These are phyloP conservation scores for Drosophila lacicola DNA, from an alignment of 2,888 invertebrate species.

Conservation along the genomic window DNA sequence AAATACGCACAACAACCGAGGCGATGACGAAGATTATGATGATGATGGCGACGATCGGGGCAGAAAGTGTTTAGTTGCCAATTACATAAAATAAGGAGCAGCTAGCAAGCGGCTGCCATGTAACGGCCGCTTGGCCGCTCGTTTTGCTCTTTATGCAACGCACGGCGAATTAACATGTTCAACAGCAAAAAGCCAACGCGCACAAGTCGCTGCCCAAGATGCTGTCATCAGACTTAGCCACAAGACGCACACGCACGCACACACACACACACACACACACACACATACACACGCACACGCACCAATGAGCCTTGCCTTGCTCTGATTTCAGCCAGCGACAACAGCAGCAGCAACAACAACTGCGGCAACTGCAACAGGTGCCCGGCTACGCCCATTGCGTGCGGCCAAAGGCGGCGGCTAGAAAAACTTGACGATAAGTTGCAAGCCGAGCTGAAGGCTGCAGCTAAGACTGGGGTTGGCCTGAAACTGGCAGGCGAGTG, in stretches of 20 bases:
- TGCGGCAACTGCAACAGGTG: slow-evolving; percentile 67
- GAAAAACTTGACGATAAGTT: slow-evolving; percentile 63
- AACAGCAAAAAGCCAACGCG: slow-evolving; percentile 76
- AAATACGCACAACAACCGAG: slow-evolving; percentile 67
- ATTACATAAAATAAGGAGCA: slow-evolving; percentile 82
- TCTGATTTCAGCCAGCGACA: slow-evolving; percentile 74
- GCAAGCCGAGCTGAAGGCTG: slow-evolving; percentile 49
- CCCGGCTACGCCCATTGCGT: slow-evolving; percentile 80
- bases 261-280: slow-evolving; percentile 18
- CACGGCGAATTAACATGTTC: slow-evolving; percentile 76
- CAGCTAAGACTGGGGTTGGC: slow-evolving; percentile 13
- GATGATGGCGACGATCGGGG: slow-evolving; percentile 42
- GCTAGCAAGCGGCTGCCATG: slow-evolving; percentile 65
- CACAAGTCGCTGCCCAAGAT: slow-evolving; percentile 69
- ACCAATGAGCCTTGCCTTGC: slow-evolving; percentile 60
- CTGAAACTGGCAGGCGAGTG: slow-evolving; percentile 29
- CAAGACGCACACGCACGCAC: slow-evolving; percentile 43
- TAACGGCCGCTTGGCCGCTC: slow-evolving; percentile 57
- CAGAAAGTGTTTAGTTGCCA: slow-evolving; percentile 79
- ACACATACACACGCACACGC: slow-evolving; percentile 19
- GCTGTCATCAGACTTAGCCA: slow-evolving; percentile 72
- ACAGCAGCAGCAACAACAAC: slow-evolving; percentile 40
- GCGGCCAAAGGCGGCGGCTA: slow-evolving; percentile 64
- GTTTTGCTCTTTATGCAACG: slow-evolving; percentile 76
- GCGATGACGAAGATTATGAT: slow-evolving; percentile 15